Conservation (phyloP, 2,797 vertebrate genomes). For the Adelosebastes latens region DNA sequence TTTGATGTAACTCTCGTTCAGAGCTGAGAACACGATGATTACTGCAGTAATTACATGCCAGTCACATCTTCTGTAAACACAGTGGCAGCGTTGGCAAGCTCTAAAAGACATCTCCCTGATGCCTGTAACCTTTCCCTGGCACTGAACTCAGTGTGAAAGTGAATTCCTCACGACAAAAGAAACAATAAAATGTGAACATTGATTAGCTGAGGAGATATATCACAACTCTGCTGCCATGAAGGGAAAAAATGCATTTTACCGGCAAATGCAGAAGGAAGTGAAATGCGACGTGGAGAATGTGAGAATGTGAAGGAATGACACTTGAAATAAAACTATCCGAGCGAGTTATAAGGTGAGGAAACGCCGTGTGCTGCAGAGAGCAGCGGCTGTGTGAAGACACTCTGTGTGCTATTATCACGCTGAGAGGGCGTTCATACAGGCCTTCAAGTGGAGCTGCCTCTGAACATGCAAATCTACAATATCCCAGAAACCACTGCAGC, state of each 20-base stretch:
- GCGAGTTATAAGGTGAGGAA: constrained; percentile 60
- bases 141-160: constrained; percentile 25
- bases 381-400: constrained; percentile 46
- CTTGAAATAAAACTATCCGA: constrained; percentile 76
- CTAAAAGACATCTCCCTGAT: background rate
- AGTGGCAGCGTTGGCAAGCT: background rate
- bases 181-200: constrained; percentile 51
- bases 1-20: background rate
- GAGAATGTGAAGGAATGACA: constrained; percentile 59
- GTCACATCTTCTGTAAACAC: background rate
- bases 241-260: constrained; percentile 41
- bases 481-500: constrained; percentile 4
- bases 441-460: constrained; percentile 50
- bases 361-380: constrained; percentile 14
- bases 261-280: constrained; percentile 44
- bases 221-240: constrained; percentile 11
- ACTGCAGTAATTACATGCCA: background rate
- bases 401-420: constrained; percentile 55
- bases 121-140: constrained; percentile 5
- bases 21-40: background rate
- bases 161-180: constrained; percentile 24
- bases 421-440: constrained; percentile 26
- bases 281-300: constrained; percentile 56
- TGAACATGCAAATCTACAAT: constrained; percentile 54
- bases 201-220: constrained; percentile 65